Evolutionary conservation across 2,888 invertebrate genomes (phyloP), one percentile per base, ranked within the genome.

Genomic region (Epistrophe grossulariae): DNA sequence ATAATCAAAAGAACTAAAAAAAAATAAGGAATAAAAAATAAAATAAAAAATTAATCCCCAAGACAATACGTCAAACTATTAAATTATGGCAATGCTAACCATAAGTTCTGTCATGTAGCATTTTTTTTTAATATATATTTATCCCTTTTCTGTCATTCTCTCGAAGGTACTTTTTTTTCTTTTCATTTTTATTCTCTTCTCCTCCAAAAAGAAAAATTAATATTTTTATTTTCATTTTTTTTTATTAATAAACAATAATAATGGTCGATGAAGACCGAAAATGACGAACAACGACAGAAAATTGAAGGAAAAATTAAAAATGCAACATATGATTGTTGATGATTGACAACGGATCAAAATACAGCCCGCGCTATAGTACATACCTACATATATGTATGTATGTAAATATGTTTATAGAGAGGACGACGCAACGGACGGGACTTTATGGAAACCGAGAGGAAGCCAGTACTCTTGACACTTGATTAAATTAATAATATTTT

Each of bases 61-160:
- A 84, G 72, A 38, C 19, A 66, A 66, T 68, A 88, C 84, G 88
- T 79, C 83, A 88, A 88, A 80, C 17, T 77, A 57, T 8, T 73
- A 73, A 88, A 80, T 88, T 88, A 88, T 88, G 88, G 88, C 84
- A 84, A 84, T 70, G 88, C 62, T 64, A 77, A 68, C 82, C 88
- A 79, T 79, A 68, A 64, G 66, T 68, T 68, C 77, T 81, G 59
- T 77, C 80, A 77, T 55, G 68, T 81, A 43, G 45, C 24, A 57
- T 7, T 31, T 28, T 40, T 38, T 76, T 15, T 31, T 71, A 48
- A 52, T n/a, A 24, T 24, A 17, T 77, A 55, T 11, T 71, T 68
- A 68, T 73, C 68, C 43, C 72, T 80, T n/a, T n/a, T 71, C 70
- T 68, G 57, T 72, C 73, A 76, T 64, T 81, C 50, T 71, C 62